phyloP scores from a whole-genome alignment of 2,113 vertebrate genomes.

The Regulus satrapa region DNA sequence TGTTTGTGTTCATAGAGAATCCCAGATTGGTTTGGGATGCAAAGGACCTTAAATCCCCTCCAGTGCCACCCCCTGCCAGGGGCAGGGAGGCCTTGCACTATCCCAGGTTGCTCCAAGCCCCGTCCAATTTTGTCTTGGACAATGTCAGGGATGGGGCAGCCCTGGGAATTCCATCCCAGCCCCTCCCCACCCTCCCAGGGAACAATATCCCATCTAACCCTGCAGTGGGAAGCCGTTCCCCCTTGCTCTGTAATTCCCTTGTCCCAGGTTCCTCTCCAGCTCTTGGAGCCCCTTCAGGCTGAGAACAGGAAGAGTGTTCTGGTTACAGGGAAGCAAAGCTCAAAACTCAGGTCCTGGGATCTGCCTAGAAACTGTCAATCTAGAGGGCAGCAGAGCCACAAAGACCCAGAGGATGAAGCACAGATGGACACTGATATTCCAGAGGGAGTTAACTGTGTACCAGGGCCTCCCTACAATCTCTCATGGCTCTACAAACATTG shows the following conservation, averaged over 20 bases:
- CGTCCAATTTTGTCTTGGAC: not conserved
- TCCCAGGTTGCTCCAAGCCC: not conserved
- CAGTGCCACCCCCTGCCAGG: not conserved
- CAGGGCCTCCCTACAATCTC: rapidly evolving
- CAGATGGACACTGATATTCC: not conserved
- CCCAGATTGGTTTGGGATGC: not conserved
- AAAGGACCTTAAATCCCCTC: not conserved
- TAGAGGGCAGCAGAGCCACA: not conserved
- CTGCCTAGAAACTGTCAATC: not conserved
- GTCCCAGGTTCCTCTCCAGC: not conserved
- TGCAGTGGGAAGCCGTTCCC: not conserved
- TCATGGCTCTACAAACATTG: not conserved
- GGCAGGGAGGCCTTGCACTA: rapidly evolving
- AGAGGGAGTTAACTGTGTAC: not conserved
- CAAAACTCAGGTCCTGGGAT: not conserved
- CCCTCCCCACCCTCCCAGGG: rapidly evolving
- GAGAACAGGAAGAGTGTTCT: not conserved
- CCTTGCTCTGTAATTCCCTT: not conserved
- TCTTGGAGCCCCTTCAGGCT: not conserved
- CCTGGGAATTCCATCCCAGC: not conserved
- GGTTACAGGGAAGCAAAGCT: not conserved
- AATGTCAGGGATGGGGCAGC: not conserved
- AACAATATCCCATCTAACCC: rapidly evolving
- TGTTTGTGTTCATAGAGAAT: not conserved
- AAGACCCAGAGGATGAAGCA: not conserved